Conservation (phyloP, 2,113 vertebrate genomes). For the Nibea albiflora region DNA sequence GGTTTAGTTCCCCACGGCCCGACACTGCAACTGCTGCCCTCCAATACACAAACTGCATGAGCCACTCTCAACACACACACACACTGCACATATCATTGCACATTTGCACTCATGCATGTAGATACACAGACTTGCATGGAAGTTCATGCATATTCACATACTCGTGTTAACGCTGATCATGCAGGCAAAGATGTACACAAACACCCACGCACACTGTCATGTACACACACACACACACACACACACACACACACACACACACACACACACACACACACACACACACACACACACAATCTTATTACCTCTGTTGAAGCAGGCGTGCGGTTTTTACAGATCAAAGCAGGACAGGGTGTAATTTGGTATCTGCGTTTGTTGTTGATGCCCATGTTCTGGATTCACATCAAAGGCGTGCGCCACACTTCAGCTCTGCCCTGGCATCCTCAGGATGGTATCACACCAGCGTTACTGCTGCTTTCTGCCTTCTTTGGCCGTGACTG, state of each 20-base stretch:
- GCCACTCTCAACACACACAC: conserved; percentile 35
- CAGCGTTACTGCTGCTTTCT: conserved; percentile 43
- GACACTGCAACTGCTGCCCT: conserved; percentile 41
- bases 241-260: conserved; percentile 24
- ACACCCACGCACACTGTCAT: not conserved
- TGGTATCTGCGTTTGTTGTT: conserved; percentile 79
- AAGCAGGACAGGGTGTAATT: conserved; percentile 80
- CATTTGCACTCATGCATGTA: conserved; percentile 40
- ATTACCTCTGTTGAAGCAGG: conserved; percentile 66
- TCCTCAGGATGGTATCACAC: conserved; percentile 74
- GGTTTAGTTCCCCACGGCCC: conserved; percentile 62
- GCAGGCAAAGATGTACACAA: conserved; percentile 42
- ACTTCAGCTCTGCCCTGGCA: conserved; percentile 71
- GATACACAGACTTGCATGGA: conserved; percentile 4
- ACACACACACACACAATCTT: conserved; percentile 53
- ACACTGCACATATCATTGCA: not conserved
- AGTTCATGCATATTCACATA: not conserved
- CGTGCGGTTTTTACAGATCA: conserved; percentile 78
- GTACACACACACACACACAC: conserved; percentile 33
- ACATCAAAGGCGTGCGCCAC: conserved; percentile 79
- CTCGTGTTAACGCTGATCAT: conserved; percentile 16
- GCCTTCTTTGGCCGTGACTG: conserved; percentile 29
- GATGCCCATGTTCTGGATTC: conserved; percentile 77
- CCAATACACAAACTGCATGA: conserved; percentile 25
- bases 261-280: not conserved